Evolutionary conservation across 2,888 invertebrate species (phyloP).

Genomic region (Netelia fuscicornis): DNA sequence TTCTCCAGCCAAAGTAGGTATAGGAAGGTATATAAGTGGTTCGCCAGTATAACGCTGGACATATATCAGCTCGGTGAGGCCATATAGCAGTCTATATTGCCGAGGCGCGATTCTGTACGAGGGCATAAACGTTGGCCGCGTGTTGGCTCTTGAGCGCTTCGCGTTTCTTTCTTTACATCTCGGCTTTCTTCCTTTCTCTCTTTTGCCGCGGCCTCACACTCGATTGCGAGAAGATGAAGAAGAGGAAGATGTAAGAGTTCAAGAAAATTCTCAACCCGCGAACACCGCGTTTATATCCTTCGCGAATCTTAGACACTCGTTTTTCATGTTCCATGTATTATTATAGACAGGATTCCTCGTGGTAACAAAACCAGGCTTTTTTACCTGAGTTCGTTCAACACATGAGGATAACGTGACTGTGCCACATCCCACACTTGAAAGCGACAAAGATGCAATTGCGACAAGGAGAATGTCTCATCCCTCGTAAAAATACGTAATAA

Average conservation of each 20-base stretch:
- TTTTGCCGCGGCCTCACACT: constrained; percentile 7
- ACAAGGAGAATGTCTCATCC: constrained; percentile 63
- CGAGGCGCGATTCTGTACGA: constrained; percentile 56
- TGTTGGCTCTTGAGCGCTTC: constrained; percentile 51
- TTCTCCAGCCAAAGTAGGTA: constrained; percentile 75
- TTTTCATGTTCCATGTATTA: background rate
- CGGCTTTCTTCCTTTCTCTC: constrained; percentile 56
- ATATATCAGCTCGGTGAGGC: constrained; percentile 76
- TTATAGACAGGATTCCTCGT: background rate
- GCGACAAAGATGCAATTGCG: constrained; percentile 36
- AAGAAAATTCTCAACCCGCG: constrained; percentile 25
- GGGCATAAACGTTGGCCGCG: constrained; percentile 62
- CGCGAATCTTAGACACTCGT: background rate
- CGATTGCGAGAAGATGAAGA: constrained; percentile 9
- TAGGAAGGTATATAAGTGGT: constrained; percentile 74
- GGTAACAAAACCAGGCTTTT: background rate
- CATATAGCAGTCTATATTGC: constrained; percentile 79
- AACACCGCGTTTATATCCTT: constrained; percentile 16
- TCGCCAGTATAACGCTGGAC: constrained; percentile 74
- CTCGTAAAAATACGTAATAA: constrained; percentile 77
- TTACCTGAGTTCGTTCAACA: background rate
- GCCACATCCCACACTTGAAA: constrained; percentile 54
- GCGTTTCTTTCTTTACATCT: constrained; percentile 48
- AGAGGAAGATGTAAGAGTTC: background rate
- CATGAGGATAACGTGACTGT: constrained; percentile 25